A percentile compares a stretch with the other conserved stretches of the same genome.
Conservation (phyloP, 1,140 invertebrate species). For the Lasioglossum albipes region DNA sequence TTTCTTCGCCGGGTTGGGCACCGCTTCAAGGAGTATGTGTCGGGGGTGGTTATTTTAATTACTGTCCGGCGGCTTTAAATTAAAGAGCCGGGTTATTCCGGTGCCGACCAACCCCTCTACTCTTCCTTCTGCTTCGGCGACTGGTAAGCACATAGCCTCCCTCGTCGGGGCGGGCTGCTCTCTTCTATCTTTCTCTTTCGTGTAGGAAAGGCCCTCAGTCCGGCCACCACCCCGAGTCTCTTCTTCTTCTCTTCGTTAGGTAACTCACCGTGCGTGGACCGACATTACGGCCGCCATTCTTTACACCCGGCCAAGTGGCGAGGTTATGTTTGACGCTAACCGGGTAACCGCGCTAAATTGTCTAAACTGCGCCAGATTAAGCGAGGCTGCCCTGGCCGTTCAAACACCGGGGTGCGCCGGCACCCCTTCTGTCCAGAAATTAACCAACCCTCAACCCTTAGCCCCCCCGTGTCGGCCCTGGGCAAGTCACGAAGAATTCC, state of each 20-base stretch:
- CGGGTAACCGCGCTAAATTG: slow-evolving; percentile 73
- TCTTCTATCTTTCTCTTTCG: slow-evolving; percentile 15
- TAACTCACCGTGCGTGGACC: slow-evolving; percentile 54
- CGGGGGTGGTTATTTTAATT: slow-evolving; percentile 79
- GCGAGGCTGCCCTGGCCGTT: slow-evolving; percentile 53
- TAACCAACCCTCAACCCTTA: slow-evolving; percentile 62
- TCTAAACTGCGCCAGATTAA: slow-evolving; percentile 71
- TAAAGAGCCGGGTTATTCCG: slow-evolving; percentile 78
- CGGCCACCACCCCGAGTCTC: neutral
- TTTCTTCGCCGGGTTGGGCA: slow-evolving; percentile 65
- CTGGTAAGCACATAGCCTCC: slow-evolving; percentile 62
- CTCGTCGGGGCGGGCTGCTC: neutral
- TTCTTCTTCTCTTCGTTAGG: slow-evolving; percentile 33
- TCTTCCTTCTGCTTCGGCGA: slow-evolving; percentile 67
- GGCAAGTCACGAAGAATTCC: slow-evolving; percentile 65
- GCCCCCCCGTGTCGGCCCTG: neutral
- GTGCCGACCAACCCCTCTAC: slow-evolving; percentile 61
- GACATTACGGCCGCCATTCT: slow-evolving; percentile 71
- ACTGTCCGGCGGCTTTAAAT: slow-evolving; percentile 79
- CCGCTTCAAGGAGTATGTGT: slow-evolving; percentile 74
- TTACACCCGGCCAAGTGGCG: slow-evolving; percentile 66
- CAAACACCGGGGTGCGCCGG: slow-evolving; percentile 19
- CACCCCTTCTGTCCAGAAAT: slow-evolving; percentile 64
- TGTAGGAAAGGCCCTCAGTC: neutral
- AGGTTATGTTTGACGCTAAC: slow-evolving; percentile 75